Evolutionary conservation across 2,797 vertebrate species (phyloP).

Genomic region (Galaxias olidus): DNA sequence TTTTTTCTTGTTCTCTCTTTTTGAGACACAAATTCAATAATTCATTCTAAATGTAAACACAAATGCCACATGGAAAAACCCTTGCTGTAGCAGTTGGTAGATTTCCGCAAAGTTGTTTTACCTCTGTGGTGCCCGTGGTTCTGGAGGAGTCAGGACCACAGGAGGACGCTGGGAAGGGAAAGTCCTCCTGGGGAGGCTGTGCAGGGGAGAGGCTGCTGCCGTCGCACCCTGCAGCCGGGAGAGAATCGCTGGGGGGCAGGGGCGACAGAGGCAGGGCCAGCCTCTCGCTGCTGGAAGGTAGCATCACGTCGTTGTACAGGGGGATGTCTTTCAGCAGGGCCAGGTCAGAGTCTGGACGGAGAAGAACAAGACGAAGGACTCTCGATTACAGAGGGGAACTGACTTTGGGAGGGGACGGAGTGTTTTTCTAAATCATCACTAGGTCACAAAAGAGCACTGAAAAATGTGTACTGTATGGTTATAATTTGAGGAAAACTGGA

Average conservation of each 20-base stretch:
- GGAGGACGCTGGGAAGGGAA: slow-evolving; percentile 77
- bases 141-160: slow-evolving; percentile 69
- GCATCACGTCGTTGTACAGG: slow-evolving; percentile 96
- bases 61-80: too few species aligned
- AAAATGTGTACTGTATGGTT: not conserved
- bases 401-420: too few species aligned
- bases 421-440: not conserved
- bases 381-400: too few species aligned
- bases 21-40: too few species aligned
- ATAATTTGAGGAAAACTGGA: not conserved
- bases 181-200: slow-evolving; percentile 75
- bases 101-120: slow-evolving; percentile 48
- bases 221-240: slow-evolving; percentile 66
- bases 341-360: slow-evolving; percentile 83
- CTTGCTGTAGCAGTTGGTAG: not conserved
- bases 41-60: too few species aligned
- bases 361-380: slow-evolving; percentile 29
- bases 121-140: slow-evolving; percentile 82
- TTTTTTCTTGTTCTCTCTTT: too few species aligned
- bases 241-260: slow-evolving; percentile 80
- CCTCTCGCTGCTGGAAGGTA: slow-evolving; percentile 87
- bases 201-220: slow-evolving; percentile 61
- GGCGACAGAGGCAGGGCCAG: slow-evolving; percentile 82
- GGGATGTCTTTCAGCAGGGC: slow-evolving; percentile 85
- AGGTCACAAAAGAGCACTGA: not conserved